Conservation (phyloP, 1,140 invertebrate genomes). For the Mamestra configurata region DNA sequence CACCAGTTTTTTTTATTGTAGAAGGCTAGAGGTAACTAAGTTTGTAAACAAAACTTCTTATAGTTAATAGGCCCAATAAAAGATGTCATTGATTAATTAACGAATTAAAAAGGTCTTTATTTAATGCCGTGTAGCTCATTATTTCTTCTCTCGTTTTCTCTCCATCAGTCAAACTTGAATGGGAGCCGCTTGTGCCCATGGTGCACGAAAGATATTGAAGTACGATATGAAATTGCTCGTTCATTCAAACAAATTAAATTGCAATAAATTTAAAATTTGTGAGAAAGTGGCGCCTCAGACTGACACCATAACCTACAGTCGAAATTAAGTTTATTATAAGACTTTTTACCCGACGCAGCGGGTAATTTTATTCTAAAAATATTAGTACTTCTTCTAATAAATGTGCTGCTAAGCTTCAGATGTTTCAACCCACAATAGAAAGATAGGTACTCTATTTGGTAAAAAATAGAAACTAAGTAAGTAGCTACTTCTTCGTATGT, state of each 20-base stretch:
- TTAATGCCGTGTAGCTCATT: constrained; percentile 11
- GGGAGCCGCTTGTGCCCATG: constrained; percentile 2
- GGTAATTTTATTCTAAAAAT: too few relatives aligned
- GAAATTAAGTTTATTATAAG: background rate
- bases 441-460: background rate
- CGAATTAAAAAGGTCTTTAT: constrained; percentile 6
- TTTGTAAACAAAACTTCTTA: background rate
- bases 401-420: too few relatives aligned
- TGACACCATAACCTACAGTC: background rate
- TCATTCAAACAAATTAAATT: constrained; percentile 48
- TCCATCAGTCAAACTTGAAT: constrained; percentile 40
- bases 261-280: constrained; percentile 38
- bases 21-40: background rate
- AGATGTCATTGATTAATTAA: constrained; percentile 20
- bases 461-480: background rate
- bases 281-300: constrained; percentile 15
- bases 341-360: background rate
- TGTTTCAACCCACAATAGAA: too few relatives aligned
- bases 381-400: too few relatives aligned
- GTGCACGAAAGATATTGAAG: constrained; percentile 6
- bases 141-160: constrained; percentile 28
- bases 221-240: constrained; percentile 45
- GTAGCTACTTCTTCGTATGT: background rate
- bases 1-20: background rate
- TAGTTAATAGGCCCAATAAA: background rate